Conservation (phyloP, 2,113 vertebrate genomes). For the Urocolius indicus region DNA sequence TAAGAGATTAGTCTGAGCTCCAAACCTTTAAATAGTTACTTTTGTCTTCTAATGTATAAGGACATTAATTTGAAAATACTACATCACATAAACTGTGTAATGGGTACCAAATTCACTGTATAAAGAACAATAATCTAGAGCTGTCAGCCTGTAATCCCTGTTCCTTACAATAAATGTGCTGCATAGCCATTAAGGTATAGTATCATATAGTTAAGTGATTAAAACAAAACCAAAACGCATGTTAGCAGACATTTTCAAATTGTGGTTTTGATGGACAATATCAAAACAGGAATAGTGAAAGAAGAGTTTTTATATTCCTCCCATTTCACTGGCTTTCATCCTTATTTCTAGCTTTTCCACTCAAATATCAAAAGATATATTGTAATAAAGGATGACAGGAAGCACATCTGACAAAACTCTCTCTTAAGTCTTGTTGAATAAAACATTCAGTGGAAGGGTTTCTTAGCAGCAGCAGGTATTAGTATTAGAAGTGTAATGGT, state of each 20-base stretch:
- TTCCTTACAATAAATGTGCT: not conserved
- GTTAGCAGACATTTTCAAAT: not conserved
- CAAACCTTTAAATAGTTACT: not conserved
- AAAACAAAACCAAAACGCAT: not conserved
- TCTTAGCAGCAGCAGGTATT: not conserved
- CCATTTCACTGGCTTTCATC: not conserved
- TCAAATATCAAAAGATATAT: not conserved
- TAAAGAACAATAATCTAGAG: not conserved
- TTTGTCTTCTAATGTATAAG: not conserved
- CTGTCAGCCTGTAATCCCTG: not conserved
- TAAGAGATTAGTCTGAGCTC: not conserved
- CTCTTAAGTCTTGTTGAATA: constrained; percentile 10
- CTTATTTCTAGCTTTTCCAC: not conserved
- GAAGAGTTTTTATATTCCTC: not conserved
- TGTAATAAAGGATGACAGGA: not conserved
- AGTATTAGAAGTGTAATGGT: not conserved
- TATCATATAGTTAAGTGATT: not conserved
- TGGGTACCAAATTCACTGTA: not conserved
- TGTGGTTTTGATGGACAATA: not conserved
- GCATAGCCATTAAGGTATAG: not conserved
- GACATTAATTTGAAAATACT: not conserved
- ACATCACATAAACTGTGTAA: not conserved
- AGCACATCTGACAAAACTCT: not conserved
- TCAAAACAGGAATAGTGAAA: not conserved
- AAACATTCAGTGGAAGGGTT: constrained; percentile 1